Evolutionary conservation across 1,140 invertebrate genomes (phyloP), one percentile per base, ranked within the genome.

Genomic region (Phenacoccus solenopsis): DNA sequence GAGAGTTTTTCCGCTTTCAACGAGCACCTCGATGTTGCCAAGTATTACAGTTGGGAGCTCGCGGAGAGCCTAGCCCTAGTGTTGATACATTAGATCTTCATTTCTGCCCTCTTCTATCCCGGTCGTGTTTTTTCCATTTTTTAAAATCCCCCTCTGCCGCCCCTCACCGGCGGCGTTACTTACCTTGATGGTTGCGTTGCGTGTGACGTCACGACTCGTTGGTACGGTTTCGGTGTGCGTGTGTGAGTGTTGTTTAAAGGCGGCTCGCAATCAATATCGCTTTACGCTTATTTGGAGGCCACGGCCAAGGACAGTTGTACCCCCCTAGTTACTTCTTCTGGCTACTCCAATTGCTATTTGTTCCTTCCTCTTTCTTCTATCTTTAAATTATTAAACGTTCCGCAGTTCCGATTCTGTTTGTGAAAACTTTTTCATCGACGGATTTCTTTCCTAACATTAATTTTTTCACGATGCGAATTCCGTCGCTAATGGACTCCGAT

Each of bases 251-350:
- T 9, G 38, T 49, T 9, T 49, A 49, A 49, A 49, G 38, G 59
- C 22, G 21, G 21, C 59, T 64, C 59, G 59, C 25, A 64, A 64
- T 64, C 59, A 64, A 64, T 64, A 64, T 64, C 59, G 59, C 25
- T 64, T 64, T 64, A 64, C 59, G 59, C 59, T 64, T 64, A 64
- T 64, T 64, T 64, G 59, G 59, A 24, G 59, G 59, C 59, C 59
- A 64, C 25, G 59, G 59, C 25, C 59, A 64, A 64, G 59, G 59
- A 64, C 59, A 64, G 59, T 20, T 64, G 59, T 64, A 20, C n/a
- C 5, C 59, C 59, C 59, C 59, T 22, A 24, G 4, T 16, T 20
- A 7, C 22, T 64, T 64, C 56, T n/a, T 22, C 59, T 20, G 12
- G 20, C 25, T 4, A 16, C 22, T 25, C 22, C 25, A 10, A 25